Conservation (phyloP, 2,113 vertebrate species). For the Tricholaema leucomelas region DNA sequence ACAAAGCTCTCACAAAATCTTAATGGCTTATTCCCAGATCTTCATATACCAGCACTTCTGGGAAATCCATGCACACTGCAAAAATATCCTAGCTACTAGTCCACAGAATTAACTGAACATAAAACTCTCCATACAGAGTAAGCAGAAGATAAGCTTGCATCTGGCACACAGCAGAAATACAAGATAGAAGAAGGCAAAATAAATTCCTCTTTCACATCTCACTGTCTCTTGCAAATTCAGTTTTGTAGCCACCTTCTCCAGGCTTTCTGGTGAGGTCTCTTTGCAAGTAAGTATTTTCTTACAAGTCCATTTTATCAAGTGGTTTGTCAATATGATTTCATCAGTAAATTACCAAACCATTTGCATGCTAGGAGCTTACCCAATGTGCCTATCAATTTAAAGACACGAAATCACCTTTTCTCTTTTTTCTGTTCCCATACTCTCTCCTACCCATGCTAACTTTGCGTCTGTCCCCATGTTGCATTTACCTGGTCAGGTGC, state of each 20-base stretch:
- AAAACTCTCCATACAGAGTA: neutral
- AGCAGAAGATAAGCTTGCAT: neutral
- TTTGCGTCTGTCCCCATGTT: too few relatives aligned
- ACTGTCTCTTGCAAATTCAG: neutral
- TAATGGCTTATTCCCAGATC: constrained; percentile 55
- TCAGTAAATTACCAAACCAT: neutral
- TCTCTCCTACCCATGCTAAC: neutral
- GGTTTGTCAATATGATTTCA: neutral
- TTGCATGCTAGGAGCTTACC: neutral
- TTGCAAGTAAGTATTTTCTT: neutral
- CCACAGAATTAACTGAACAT: constrained; percentile 22
- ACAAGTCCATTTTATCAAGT: neutral
- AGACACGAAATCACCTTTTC: neutral
- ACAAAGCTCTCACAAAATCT: constrained; percentile 43
- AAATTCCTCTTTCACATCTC: neutral
- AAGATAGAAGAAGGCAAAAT: neutral
- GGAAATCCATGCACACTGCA: constrained; percentile 30
- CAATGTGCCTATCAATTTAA: neutral
- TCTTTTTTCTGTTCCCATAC: neutral
- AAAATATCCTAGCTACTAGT: neutral
- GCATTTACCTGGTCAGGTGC: accelerated
- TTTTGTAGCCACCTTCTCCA: neutral
- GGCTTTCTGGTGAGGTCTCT: neutral
- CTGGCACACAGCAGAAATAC: neutral
- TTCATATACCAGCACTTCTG: constrained; percentile 39